phyloP scores from a whole-genome alignment of 2,888 invertebrate genomes.

The Agapostemon virescens region DNA sequence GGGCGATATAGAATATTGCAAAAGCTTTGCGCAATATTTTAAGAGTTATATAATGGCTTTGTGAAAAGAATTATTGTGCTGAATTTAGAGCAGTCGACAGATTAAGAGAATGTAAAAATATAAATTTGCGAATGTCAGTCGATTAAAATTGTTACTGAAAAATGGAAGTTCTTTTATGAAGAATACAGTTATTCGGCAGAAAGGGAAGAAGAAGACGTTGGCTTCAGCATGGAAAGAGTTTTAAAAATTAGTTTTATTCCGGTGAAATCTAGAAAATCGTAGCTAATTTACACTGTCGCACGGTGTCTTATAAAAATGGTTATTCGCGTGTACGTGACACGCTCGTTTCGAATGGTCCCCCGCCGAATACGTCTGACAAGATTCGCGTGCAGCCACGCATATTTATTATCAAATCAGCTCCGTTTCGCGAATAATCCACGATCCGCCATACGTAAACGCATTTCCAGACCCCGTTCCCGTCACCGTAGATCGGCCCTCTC shows the following conservation, averaged over 20 bases:
- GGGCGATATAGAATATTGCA: too few relatives aligned
- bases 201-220: too few relatives aligned
- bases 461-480: constrained; percentile 23
- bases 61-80: too few relatives aligned
- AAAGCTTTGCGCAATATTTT: too few relatives aligned
- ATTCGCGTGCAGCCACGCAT: constrained; percentile 39
- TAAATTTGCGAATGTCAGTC: too few relatives aligned
- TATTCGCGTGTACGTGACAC: not conserved
- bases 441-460: constrained; percentile 50
- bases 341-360: constrained; percentile 3
- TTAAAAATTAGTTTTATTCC: not conserved
- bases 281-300: not conserved
- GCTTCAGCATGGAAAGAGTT: too few relatives aligned
- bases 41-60: too few relatives aligned
- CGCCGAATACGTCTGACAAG: constrained; percentile 6
- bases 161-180: too few relatives aligned
- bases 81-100: too few relatives aligned
- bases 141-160: too few relatives aligned
- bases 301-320: not conserved
- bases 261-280: not conserved
- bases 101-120: too few relatives aligned
- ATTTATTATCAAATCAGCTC: constrained; percentile 63
- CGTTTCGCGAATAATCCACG: constrained; percentile 61
- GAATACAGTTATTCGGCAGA: too few relatives aligned
- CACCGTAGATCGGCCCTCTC: not conserved